Percentiles rank a stretch among this genome's conserved stretches.
phyloP scores from a whole-genome alignment of 2,113 vertebrate species.

The Nymphicus hollandicus region DNA sequence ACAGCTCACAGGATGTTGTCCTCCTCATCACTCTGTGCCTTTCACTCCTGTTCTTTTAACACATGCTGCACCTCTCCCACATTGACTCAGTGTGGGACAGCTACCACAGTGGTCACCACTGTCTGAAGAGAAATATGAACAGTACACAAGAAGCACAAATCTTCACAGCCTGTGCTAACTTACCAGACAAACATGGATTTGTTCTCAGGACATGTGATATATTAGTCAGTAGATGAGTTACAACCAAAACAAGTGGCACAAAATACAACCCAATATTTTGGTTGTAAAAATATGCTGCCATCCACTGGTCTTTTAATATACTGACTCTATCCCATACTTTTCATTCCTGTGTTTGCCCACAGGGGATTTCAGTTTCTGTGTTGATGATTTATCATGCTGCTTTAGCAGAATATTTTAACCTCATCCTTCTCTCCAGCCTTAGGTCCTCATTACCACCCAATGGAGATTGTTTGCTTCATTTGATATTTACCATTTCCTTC shows the following conservation, averaged over 20 bases:
- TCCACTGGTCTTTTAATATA: constrained; percentile 24
- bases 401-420: not conserved
- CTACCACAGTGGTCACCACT: not conserved
- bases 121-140: not conserved
- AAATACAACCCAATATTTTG: not conserved
- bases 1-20: not conserved
- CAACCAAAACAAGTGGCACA: not conserved
- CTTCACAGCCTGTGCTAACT: not conserved
- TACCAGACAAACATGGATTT: not conserved
- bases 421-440: not conserved
- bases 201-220: not conserved
- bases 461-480: not conserved
- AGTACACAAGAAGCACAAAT: not conserved
- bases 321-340: not conserved
- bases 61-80: not conserved
- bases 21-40: not conserved
- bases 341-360: not conserved
- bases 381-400: not conserved
- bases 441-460: not conserved
- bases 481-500: not conserved
- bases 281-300: constrained; percentile 46
- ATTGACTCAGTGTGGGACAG: not conserved
- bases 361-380: not conserved
- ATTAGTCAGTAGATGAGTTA: not conserved
- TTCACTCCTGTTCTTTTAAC: not conserved